Percentiles rank a stretch among this genome's conserved stretches.
These are phyloP conservation scores for Gastrophysa polygoni DNA, from an alignment of 2,888 invertebrate species.

Conservation along the genomic window DNA sequence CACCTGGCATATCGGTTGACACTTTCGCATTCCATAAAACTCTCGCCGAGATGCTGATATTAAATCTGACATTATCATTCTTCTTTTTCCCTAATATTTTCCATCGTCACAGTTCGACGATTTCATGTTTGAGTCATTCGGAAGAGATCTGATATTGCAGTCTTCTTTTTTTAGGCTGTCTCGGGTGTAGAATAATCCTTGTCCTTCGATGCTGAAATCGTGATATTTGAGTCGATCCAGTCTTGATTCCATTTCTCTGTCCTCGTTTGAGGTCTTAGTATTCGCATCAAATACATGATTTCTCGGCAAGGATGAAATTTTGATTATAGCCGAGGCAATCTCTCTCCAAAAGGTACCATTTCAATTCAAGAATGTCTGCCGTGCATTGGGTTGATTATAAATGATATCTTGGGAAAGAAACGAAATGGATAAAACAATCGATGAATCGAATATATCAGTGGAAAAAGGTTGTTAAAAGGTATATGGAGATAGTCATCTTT, in stretches of 20 bases:
- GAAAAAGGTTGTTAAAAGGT: no score
- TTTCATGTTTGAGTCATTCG: not conserved
- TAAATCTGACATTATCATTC: not conserved
- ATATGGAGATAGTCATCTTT: no score
- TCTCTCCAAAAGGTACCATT: no score
- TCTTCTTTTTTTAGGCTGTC: no score
- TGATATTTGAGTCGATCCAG: not conserved
- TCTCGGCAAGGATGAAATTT: no score
- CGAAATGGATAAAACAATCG: no score
- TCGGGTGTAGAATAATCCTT: not conserved
- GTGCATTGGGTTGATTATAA: no score
- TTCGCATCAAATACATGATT: not conserved
- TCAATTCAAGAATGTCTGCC: not conserved
- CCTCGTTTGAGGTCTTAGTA: not conserved
- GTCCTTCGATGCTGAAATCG: not conserved
- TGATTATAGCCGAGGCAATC: no score
- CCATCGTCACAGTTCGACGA: not conserved
- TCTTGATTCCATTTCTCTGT: not conserved
- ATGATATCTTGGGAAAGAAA: no score
- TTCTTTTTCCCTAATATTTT: not conserved
- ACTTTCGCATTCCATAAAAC: not conserved
- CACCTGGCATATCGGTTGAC: not conserved
- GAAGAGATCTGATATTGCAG: not conserved
- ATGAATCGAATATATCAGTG: no score
- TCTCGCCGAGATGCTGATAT: not conserved